A percentile compares a stretch with the other conserved stretches of the same genome.
phyloP scores from a whole-genome alignment of 2,113 vertebrate genomes.

The Myrmecobius fasciatus region DNA sequence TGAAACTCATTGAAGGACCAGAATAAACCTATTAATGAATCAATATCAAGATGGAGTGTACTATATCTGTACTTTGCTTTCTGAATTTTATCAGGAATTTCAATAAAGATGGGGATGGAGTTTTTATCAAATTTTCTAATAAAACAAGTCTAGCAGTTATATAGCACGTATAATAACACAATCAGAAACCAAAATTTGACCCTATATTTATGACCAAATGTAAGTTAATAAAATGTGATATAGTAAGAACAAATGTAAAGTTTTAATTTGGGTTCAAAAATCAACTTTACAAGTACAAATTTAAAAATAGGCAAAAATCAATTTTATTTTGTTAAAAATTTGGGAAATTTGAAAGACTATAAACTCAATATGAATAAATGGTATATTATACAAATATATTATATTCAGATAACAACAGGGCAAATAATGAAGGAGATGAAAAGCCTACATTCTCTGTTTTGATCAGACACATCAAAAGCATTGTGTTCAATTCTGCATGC shows the following conservation, averaged over 20 bases:
- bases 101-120: neutral
- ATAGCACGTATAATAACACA: neutral
- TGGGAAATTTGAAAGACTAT: neutral
- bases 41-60: neutral
- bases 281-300: neutral
- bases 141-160: neutral
- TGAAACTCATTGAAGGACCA: neutral
- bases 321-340: neutral
- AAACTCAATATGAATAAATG: neutral
- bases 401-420: neutral
- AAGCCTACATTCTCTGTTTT: neutral
- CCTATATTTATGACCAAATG: neutral
- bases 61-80: neutral
- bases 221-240: neutral
- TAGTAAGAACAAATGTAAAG: neutral
- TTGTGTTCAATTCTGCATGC: neutral
- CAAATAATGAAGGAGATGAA: neutral
- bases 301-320: neutral
- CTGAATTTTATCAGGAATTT: neutral
- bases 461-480: neutral
- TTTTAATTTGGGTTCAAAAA: neutral
- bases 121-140: neutral
- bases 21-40: neutral
- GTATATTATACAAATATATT: neutral
- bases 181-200: neutral